A percentile compares a stretch with the other conserved stretches of the same genome.
Conservation (phyloP, 2,888 invertebrate species). For the Drosophila pegasa region DNA sequence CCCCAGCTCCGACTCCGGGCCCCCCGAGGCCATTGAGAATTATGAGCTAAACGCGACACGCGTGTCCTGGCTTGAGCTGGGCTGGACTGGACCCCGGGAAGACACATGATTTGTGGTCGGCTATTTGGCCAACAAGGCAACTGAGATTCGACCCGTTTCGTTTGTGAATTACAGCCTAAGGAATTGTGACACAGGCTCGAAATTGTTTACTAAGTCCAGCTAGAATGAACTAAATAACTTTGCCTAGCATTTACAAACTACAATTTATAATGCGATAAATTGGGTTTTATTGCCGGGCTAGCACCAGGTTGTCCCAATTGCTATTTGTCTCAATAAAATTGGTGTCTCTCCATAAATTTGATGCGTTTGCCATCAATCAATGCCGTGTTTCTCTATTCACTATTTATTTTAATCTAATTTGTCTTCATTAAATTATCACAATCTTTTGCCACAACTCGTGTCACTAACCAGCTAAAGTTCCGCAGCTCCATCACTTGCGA, state of each 20-base stretch:
- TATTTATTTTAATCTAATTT: conserved; percentile 41
- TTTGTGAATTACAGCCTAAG: conserved; percentile 27
- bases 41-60: conserved; percentile 76
- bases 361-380: neutral
- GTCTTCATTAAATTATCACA: conserved; percentile 73
- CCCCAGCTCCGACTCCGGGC: neutral
- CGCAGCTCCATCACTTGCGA: conserved; percentile 16
- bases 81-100: conserved; percentile 19
- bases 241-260: neutral
- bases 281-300: neutral
- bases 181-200: conserved; percentile 1
- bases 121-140: conserved; percentile 59
- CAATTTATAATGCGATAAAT: conserved; percentile 3
- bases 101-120: conserved; percentile 64
- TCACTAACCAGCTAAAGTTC: conserved; percentile 12
- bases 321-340: neutral
- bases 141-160: conserved; percentile 41
- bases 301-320: neutral
- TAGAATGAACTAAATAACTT: neutral
- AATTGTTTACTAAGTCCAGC: conserved; percentile 1
- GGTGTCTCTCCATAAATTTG: neutral
- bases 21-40: conserved; percentile 57
- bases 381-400: neutral
- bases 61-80: conserved; percentile 39
- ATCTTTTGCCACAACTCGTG: conserved; percentile 50